Evolutionary conservation across 1,140 invertebrate species (phyloP), one percentile per base, ranked within the genome.

Genomic region (Ptiloglossa arizonensis): DNA sequence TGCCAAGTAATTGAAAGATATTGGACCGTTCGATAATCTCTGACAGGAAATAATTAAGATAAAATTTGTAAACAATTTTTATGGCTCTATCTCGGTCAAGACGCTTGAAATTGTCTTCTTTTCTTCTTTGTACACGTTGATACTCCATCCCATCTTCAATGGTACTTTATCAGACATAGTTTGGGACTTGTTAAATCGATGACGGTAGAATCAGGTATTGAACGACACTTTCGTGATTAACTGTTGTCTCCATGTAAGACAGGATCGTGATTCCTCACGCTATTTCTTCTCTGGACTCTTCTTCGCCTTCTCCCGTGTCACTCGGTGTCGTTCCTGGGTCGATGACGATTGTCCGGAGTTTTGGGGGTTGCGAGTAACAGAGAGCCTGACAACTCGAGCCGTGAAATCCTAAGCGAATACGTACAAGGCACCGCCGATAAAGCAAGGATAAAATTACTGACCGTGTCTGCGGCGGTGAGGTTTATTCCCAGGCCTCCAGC

Each of bases 401-500:
- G 29, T 27, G 29, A 24, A 66, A 41, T 74, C 38, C 52, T 52
- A 41, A 29, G 5, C 35, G 68, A 83, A 75, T 69, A 74, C 50
- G 54, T 82, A 70, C 71, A 75, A 79, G 41, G 29, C 50, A 54
- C 17, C 27, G 15, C 22, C 5, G 41, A 70, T 68, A 66, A 82
- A 38, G 48, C 38, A 46, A 48, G 68, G 62, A 78, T 81, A 80
- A 74, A 66, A 83, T 72, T 86, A 90, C 91, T 59, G 81, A 97
- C 99, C 88, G 98, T 99, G 92, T 99, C 98, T 22, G 98, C 98
- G 17, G 99, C 98, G 5, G 98, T 99, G 62, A 99, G 94, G 93
- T 99, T 99, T 88, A 99, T 99, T 79, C 99, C 99, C 46, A 99
- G 94, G 56, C 99, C 99, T 24, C 99, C 99, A 27, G 99, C 98